Evolutionary conservation across 2,113 vertebrate species (phyloP).

Genomic region (Garra rufa): DNA sequence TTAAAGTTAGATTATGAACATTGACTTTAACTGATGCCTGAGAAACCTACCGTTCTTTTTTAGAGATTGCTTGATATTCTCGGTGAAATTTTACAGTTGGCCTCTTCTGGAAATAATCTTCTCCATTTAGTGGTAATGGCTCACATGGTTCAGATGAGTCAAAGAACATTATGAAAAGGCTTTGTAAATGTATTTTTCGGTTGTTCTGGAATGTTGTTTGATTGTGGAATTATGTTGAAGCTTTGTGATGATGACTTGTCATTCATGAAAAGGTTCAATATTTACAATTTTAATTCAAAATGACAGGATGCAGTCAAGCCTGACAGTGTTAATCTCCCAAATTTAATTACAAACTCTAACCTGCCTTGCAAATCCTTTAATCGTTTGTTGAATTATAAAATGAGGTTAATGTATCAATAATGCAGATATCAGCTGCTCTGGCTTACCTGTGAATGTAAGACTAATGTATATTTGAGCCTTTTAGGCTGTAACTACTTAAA

Average conservation of each 20-base stretch:
- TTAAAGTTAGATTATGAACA: background rate
- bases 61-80: background rate
- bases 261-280: background rate
- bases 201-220: background rate
- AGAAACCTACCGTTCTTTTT: background rate
- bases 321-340: background rate
- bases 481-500: constrained; percentile 37
- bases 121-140: no score
- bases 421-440: background rate
- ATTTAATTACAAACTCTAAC: background rate
- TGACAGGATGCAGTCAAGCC: background rate
- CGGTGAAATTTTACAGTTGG: background rate
- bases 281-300: background rate
- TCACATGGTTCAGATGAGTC: background rate
- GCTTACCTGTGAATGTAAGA: background rate
- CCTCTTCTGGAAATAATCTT: background rate
- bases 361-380: background rate
- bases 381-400: background rate
- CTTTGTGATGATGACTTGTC: no score
- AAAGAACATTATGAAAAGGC: background rate
- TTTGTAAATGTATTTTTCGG: background rate
- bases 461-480: background rate
- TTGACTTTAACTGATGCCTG: background rate
- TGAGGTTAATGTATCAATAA: background rate
- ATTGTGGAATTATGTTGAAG: background rate